Evolutionary conservation across 2,797 vertebrate genomes (phyloP).

Genomic region (Hydrolagus colliei): DNA sequence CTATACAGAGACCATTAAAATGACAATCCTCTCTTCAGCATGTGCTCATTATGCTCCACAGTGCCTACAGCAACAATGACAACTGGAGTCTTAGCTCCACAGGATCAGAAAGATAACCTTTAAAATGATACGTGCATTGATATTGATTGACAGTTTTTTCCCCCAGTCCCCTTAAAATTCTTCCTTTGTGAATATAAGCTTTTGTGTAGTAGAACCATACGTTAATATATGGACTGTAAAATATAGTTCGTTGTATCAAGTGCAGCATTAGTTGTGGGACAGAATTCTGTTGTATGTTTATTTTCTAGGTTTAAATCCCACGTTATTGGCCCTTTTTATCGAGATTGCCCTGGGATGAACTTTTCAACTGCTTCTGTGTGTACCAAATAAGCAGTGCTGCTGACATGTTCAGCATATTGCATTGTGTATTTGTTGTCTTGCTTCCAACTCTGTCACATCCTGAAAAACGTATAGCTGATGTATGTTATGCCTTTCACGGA

Average conservation of each 20-base stretch:
- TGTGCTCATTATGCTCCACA: conserved; percentile 32
- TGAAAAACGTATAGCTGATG: background rate
- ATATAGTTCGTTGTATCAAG: background rate
- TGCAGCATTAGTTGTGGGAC: background rate
- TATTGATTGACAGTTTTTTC: conserved; percentile 22
- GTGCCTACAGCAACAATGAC: conserved; percentile 22
- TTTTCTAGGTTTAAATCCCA: background rate
- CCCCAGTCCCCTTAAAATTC: background rate
- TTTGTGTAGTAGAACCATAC: background rate
- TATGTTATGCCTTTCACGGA: too few relatives aligned
- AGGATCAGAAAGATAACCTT: conserved; percentile 25
- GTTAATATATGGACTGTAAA: background rate
- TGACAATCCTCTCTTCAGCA: conserved; percentile 30
- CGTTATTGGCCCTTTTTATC: background rate
- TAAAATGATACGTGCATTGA: background rate
- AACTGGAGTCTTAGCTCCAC: conserved; percentile 18
- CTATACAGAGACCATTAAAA: conserved; percentile 29
- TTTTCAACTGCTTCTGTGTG: conserved; percentile 10
- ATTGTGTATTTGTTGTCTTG: background rate
- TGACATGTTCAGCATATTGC: background rate
- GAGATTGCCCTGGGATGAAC: background rate
- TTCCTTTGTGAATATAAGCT: background rate
- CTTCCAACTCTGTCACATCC: background rate
- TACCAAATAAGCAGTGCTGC: background rate
- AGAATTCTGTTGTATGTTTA: background rate